Evolutionary conservation across 2,113 vertebrate species (phyloP).

Genomic region (Phyllopteryx taeniolatus): DNA sequence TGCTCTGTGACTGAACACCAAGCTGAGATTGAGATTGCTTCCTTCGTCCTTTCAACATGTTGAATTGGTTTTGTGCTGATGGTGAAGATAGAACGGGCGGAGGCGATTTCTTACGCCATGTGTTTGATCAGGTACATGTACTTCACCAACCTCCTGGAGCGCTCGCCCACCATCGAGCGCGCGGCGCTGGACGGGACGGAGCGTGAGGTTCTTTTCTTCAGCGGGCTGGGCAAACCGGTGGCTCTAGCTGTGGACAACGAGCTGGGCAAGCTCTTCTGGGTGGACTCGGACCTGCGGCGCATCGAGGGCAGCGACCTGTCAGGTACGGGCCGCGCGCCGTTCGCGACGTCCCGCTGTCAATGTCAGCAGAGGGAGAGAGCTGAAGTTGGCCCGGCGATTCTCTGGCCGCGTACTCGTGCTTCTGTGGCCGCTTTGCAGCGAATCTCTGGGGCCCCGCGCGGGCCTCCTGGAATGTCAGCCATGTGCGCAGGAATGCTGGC

Average conservation of each 20-base stretch:
- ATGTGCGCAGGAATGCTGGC: no score
- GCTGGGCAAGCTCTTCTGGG: slow-evolving; percentile 92
- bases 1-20: no score
- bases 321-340: slow-evolving; percentile 68
- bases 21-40: no score
- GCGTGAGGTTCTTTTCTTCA: slow-evolving; percentile 92
- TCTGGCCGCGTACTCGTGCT: neutral
- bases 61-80: neutral
- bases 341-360: neutral
- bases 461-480: no score
- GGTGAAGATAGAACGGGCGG: neutral
- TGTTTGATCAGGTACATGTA: slow-evolving; percentile 88
- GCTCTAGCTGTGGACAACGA: slow-evolving; percentile 91
- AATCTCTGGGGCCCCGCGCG: no score
- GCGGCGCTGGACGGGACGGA: slow-evolving; percentile 95
- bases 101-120: neutral
- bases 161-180: slow-evolving; percentile 92
- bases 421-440: no score
- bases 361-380: no score
- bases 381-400: neutral
- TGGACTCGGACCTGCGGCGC: slow-evolving; percentile 90
- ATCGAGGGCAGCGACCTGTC: slow-evolving; percentile 98
- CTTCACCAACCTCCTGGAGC: slow-evolving; percentile 95
- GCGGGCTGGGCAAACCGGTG: slow-evolving; percentile 85
- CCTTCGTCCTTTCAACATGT: no score